phyloP scores from a whole-genome alignment of 2,113 vertebrate species.

The Junco hyemalis region DNA sequence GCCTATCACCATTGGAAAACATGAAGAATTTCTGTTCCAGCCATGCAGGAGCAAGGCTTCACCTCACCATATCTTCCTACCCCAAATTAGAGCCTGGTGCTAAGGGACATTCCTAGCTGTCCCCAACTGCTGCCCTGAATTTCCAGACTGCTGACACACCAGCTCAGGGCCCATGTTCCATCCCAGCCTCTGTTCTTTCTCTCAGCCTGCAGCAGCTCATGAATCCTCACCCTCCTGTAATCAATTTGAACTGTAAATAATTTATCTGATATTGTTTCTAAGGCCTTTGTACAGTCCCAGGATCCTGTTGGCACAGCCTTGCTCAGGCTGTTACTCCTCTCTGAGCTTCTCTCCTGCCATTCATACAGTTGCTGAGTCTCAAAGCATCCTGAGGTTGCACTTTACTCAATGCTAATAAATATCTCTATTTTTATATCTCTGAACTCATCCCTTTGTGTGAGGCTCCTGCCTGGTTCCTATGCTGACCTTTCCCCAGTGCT shows the following conservation, averaged over 20 bases:
- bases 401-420: background rate
- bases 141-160: background rate
- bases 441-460: background rate
- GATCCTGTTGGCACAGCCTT: background rate
- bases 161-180: fast-evolving
- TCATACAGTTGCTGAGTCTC: background rate
- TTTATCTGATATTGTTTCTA: background rate
- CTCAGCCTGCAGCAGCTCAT: fast-evolving
- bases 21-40: background rate
- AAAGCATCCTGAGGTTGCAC: background rate
- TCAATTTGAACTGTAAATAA: background rate
- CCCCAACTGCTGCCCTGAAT: background rate
- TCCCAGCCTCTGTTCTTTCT: background rate
- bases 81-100: background rate
- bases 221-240: background rate
- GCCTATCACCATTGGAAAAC: background rate
- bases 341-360: background rate
- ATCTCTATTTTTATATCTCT: background rate
- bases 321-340: background rate
- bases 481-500: background rate
- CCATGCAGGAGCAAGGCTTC: background rate
- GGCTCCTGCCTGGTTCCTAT: background rate
- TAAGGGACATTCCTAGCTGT: background rate
- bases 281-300: background rate
- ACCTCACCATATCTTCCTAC: background rate